Base-by-base conservation (phyloP, 2,888 invertebrate species). In the Buathra laborator region DNA sequence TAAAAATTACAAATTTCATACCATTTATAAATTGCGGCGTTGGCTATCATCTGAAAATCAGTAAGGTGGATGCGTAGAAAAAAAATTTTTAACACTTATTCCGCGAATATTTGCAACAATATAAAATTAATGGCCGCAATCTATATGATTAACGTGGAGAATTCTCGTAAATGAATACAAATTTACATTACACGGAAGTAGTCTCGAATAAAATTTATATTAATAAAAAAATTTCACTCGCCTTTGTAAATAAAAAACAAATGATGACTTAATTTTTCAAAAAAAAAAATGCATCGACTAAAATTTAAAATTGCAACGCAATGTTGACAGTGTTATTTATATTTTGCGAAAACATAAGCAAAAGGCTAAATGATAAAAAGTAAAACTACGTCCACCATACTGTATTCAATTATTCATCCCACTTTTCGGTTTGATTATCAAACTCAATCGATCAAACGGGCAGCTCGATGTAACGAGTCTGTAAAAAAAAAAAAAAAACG, bases 401-500 rank as follows among this genome's bases (percentile, higher is more conserved):
- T 64, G 53, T 51, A 19, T 12, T 48, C 19, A 16, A 46, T 76
- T 29, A 37, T 72, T 72, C 66, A 43, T 24, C 24, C 43, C 62
- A 29, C n/a, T 62, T 32, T 62, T 62, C 29, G 4, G 29, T 62
- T 37, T 29, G 62, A 37, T 14, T 37, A 9, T 32, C n/a, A 29
- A 37, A 37, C 29, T 24, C 14, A 6, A 14, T 62, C n/a, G 14
- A 37, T 62, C 62, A 62, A 62, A 53, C 53, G 19, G 53, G 53
- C 53, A 56, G 56, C 56, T 72, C 44, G 24, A 59, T 29, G 56
- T 24, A 16, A 56, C 24, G n/a, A 32, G n/a, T 32, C 51, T 29
- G 37, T 37, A 56, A 19, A 24, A 59, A 59, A 9, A 59, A 5
- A 16, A 62, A 9, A 74, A 46, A 37, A 32, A 46, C 46, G 9